Evolutionary conservation across 2,888 invertebrate genomes (phyloP).

Genomic region (Rhimphoctona megacephalus): DNA sequence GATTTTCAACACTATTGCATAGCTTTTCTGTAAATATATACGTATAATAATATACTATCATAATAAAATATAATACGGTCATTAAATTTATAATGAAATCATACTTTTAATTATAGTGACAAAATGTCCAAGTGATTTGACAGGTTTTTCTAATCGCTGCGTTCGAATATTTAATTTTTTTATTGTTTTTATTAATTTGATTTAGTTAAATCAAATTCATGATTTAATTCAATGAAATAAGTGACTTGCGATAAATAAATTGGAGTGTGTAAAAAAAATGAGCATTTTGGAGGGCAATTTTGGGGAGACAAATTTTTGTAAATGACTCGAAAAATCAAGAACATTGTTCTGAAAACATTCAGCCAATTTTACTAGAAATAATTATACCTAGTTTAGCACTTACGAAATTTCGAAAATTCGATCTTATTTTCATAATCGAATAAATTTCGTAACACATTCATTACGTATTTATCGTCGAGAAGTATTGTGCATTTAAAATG

Average conservation of each 20-base stretch:
- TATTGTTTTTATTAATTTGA: too few species aligned
- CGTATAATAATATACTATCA: not conserved
- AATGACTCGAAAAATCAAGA: too few species aligned
- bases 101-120: not conserved
- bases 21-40: not conserved
- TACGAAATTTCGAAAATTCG: not conserved
- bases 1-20: conserved; percentile 24
- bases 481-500: not conserved
- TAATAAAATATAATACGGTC: not conserved
- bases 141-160: not conserved
- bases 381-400: not conserved
- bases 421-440: too few species aligned
- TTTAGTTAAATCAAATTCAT: too few species aligned
- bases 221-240: too few species aligned
- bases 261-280: not conserved
- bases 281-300: too few species aligned
- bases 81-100: not conserved
- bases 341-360: not conserved
- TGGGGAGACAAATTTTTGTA: too few species aligned
- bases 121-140: not conserved
- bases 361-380: not conserved
- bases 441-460: too few species aligned
- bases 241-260: too few species aligned
- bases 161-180: not conserved
- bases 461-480: not conserved